Evolutionary conservation across 2,113 vertebrate genomes (phyloP), one percentile per base, ranked within the genome.

Genomic region (Alethe castanea): DNA sequence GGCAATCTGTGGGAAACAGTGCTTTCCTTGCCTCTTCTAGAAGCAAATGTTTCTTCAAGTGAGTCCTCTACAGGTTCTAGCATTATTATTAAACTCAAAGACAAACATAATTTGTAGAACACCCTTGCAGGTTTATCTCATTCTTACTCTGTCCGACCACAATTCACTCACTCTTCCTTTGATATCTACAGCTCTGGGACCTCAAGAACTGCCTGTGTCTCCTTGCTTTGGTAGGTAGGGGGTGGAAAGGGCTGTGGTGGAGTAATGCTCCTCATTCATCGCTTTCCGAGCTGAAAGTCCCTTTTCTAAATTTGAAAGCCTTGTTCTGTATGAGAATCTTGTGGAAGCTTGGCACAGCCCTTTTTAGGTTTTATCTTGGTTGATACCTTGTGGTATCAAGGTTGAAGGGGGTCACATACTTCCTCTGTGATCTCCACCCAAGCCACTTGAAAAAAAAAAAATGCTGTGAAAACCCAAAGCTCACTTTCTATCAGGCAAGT

Each of bases 341-440:
- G 22, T 31, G 29, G 12, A 93, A 52, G 56, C 44, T 64, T 64
- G 4, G 1, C 2, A 1, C 8, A 88, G 44, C 40, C 88, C n/a
- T 48, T 67, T 83, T 88, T 54, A 83, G 38, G 31, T 83, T 86
- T 93, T 56, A 81, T 78, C 31, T 90, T 2, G 13, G 56, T 77
- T 73, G 54, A 35, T 69, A 40, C 18, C 23, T 85, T 72, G 54
- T 53, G 36, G 56, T 82, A 66, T 70, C 61, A 90, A 82, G 48
- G 78, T 72, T 70, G 65, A 76, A 94, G n/a, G 45, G 71, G 64
- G 69, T 90, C 48, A 29, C 44, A 57, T 50, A 91, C 73, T 92
- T 95, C 92, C 91, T 95, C 44, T 91, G 88, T 53, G 73, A 95
- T 90, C 77, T 94, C 83, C 78, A 88, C 83, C 83, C 86, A 93